Evolutionary conservation across 2,888 invertebrate genomes (phyloP), one percentile per base, ranked within the genome.

Genomic region (Saturnia japonica): DNA sequence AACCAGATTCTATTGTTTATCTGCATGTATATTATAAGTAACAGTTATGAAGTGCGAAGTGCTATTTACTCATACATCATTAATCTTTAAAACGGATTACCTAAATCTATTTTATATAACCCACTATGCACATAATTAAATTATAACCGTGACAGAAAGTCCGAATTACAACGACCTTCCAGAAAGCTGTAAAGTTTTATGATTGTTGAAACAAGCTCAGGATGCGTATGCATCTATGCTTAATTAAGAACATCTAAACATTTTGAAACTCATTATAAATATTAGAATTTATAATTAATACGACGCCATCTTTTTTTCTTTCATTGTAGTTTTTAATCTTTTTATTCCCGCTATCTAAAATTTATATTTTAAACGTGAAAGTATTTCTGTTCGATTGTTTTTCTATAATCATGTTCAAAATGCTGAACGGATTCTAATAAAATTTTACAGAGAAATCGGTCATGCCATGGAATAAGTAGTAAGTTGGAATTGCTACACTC

Each of bases 151-250:
- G 62, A 62, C 62, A 62, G 28, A 62, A 62, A 16, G 7, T 8
- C 62, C 62, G 62, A 62, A 62, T 62, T 34, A 62, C 62, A 34
- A 16, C 34, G 34, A 62, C 62, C 62, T 62, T 62, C 62, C 34
- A 62, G 62, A 62, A 62, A 62, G 22, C 62, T 34, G 25, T 62
- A 62, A 62, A 62, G 22, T 62, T 62, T 62, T 62, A 62, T 62
- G 54, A 62, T 62, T 62, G 28, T 62, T 34, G 28, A 62, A 62
- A 62, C 34, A 62, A 34, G 14, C 62, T 14, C 14, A 7, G 28
- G 60, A 60, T 62, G 14, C 7, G 6, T 22, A 62, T 62, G 62
- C 34, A 34, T n/a, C 62, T 34, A 6, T 34, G 62, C 28, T 62
- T 62, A 62, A 62, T 34, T 62, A 62, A 22, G 28, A 62, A 62